Conservation (phyloP, 2,888 invertebrate genomes). For the Schizaphis graminum region DNA sequence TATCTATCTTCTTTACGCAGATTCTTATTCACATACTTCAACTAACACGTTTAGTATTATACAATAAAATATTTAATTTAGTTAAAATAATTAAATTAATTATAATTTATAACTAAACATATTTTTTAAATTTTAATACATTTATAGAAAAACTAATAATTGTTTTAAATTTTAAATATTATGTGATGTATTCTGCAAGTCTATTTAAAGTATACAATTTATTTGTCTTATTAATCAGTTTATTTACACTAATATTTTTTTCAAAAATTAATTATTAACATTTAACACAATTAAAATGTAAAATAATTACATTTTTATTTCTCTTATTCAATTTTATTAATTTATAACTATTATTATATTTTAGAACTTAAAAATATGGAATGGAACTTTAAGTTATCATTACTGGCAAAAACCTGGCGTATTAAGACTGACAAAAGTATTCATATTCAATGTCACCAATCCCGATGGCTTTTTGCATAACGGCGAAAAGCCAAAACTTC, state of each 20-base stretch:
- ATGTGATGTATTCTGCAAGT: not conserved
- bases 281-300: not conserved
- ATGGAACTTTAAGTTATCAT: constrained; percentile 87
- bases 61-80: not conserved
- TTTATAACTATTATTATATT: constrained; percentile 68
- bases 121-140: not conserved
- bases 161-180: not conserved
- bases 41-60: not conserved
- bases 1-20: too few species aligned
- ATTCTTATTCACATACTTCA: not conserved
- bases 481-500: constrained; percentile 85
- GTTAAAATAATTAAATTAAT: not conserved
- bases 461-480: constrained; percentile 82
- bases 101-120: not conserved
- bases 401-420: constrained; percentile 92
- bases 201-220: not conserved
- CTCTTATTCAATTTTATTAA: not conserved
- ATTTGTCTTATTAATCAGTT: not conserved
- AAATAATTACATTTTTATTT: not conserved
- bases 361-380: constrained; percentile 86
- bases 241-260: not conserved
- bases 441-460: constrained; percentile 91
- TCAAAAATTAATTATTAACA: not conserved
- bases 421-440: constrained; percentile 85
- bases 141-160: not conserved